These are phyloP conservation scores for Chymomyza procnemis DNA, from an alignment of 2,888 invertebrate genomes.

Conservation along the genomic window DNA sequence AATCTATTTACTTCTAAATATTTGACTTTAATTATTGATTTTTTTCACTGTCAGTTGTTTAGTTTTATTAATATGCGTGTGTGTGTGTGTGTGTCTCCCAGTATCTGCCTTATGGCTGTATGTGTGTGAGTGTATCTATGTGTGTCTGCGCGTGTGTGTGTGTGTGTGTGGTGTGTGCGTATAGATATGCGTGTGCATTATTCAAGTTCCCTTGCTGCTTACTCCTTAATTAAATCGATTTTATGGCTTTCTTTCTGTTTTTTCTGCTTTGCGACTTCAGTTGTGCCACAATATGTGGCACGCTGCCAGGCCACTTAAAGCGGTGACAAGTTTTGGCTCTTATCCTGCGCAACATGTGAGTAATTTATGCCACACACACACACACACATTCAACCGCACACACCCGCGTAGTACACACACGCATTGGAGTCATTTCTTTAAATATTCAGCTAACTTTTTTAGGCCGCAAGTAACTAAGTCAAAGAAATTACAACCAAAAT, in stretches of 20 bases:
- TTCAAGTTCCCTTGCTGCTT: not conserved
- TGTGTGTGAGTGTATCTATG: not conserved
- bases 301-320: not conserved
- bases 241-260: not conserved
- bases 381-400: slow-evolving; percentile 6
- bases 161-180: not conserved
- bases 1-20: not conserved
- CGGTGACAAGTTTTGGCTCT: slow-evolving; percentile 30
- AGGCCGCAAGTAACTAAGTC: too few species aligned
- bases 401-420: not conserved
- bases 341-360: slow-evolving; percentile 43
- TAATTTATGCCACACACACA: slow-evolving; percentile 32
- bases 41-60: not conserved
- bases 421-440: too few species aligned
- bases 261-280: not conserved
- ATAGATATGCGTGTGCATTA: slow-evolving; percentile 23
- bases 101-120: too few species aligned
- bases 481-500: too few species aligned
- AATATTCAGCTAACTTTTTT: too few species aligned
- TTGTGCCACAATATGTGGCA: not conserved
- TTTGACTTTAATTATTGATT: not conserved
- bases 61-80: too few species aligned
- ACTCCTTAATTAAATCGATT: not conserved
- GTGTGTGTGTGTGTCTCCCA: too few species aligned
- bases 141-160: not conserved